Base-by-base conservation (phyloP, 2,888 invertebrate species). In the Nomada goodeniana region DNA sequence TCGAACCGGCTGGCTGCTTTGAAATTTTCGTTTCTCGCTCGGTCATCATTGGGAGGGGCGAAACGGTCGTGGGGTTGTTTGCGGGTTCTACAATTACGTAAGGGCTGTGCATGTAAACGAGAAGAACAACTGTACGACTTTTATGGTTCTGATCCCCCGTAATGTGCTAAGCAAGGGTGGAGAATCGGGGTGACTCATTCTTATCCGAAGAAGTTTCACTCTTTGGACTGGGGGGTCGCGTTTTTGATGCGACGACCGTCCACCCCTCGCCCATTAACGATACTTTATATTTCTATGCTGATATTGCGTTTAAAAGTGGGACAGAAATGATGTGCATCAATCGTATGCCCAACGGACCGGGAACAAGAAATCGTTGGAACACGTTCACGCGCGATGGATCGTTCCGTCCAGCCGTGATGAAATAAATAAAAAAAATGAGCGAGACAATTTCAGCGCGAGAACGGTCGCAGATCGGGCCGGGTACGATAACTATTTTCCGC, bases 401-500 rank as follows among this genome's bases (percentile, higher is more conserved):
- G 55, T 20, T 80, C 10, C 9, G 18, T 23, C 23, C 29, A 23
- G 42, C 50, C 50, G 57, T 5, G n/a, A 36, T 15, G 36, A 47
- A 67, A 70, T 29, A 79, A 59, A 72, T 52, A 26, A 15, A 23
- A 23, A 26, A 53, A n/a, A 10, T 53, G 53, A 36, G 36, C 2
- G 23, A 7, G 70, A 70, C 50, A 42, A 18, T 23, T 60, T 52
- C 69, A 10, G 44, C 57, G 74, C 59, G 42, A 82, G 73, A 80
- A 73, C 29, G 23, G 44, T 29, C 36, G 68, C 64, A n/a, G 68
- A 59, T 72, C 77, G 59, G 64, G 26, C 60, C 1, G 73, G 57
- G 77, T 64, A 76, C 85, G 82, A 86, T 86, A 77, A 84, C 85
- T 85, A 80, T 86, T 86, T 84, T 87, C 86, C 85, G 82, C 76